Percentiles rank a stretch among this genome's conserved stretches.
phyloP scores from a whole-genome alignment of 2,888 invertebrate genomes.

The Periphyllus acericola region DNA sequence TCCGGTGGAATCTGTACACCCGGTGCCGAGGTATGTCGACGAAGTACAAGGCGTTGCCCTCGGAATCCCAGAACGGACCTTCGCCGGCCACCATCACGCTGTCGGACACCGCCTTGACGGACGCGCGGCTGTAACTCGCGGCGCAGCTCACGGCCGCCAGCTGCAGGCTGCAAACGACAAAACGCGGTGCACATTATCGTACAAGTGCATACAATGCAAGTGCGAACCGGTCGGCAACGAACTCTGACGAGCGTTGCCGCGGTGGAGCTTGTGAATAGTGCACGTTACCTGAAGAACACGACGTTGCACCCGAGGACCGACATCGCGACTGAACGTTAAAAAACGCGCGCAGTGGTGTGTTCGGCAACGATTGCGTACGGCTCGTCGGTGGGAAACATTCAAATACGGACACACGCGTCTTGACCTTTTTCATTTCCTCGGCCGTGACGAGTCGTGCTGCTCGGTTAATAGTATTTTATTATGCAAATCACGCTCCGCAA shows the following conservation, averaged over 20 bases:
- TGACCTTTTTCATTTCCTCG: no score
- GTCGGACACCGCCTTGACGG: slow-evolving; percentile 4
- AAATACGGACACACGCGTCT: no score
- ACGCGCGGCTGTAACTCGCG: slow-evolving; percentile 5
- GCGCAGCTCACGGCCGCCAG: not conserved
- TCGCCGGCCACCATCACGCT: slow-evolving; percentile 69
- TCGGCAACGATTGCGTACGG: no score
- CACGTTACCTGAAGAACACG: slow-evolving; percentile 29
- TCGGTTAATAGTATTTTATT: no score
- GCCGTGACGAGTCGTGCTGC: no score
- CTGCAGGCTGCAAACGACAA: slow-evolving; percentile 17
- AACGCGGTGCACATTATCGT: not conserved
- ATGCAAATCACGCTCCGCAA: no score
- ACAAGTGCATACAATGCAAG: not conserved
- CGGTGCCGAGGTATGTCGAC: slow-evolving; percentile 72
- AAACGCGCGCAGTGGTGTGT: no score
- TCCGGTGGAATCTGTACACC: slow-evolving; percentile 70
- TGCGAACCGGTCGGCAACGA: not conserved
- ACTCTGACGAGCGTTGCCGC: not conserved
- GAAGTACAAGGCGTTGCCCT: slow-evolving; percentile 72
- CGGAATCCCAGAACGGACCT: slow-evolving; percentile 74
- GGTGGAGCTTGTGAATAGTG: not conserved
- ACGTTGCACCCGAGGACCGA: slow-evolving; percentile 20
- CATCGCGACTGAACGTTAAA: slow-evolving; percentile 23
- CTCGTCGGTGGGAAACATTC: no score